phyloP scores from a whole-genome alignment of 1,140 invertebrate genomes.

The Geopemphigus sp. region DNA sequence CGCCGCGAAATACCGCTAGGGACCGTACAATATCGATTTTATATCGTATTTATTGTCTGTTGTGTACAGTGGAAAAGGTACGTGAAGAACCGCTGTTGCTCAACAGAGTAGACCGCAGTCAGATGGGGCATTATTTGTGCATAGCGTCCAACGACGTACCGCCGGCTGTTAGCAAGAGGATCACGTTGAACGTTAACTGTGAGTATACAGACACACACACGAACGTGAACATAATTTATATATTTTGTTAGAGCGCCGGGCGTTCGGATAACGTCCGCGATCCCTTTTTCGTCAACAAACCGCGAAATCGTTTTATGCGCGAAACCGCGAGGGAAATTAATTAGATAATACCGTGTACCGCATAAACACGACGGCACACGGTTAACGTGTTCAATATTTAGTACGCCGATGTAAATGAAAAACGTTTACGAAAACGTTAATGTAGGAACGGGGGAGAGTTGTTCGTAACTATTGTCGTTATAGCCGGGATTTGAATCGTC shows the following conservation, averaged over 20 bases:
- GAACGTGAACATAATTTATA: neutral
- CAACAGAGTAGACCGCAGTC: slow-evolving; percentile 71
- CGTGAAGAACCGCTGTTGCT: slow-evolving; percentile 72
- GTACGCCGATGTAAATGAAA: no score
- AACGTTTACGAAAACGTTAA: no score
- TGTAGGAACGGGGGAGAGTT: no score
- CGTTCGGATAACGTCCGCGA: neutral
- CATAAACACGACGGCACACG: no score
- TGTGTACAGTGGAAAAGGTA: slow-evolving; percentile 65
- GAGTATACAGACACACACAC: slow-evolving; percentile 59
- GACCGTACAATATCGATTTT: neutral
- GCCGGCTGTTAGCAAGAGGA: slow-evolving; percentile 82
- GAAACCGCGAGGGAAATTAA: slow-evolving; percentile 3
- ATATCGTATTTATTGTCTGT: neutral
- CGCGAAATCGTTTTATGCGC: slow-evolving; percentile 10
- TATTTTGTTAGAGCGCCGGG: neutral
- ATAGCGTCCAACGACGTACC: slow-evolving; percentile 87
- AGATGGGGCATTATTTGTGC: slow-evolving; percentile 85
- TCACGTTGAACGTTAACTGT: slow-evolving; percentile 85
- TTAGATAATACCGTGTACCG: slow-evolving; percentile 1
- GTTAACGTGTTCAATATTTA: no score
- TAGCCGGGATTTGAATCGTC: no score
- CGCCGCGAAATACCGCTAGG: neutral
- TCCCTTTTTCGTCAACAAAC: neutral
- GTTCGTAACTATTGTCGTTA: no score